A percentile compares a stretch with the other conserved stretches of the same genome.
Evolutionary conservation across 2,888 invertebrate genomes (phyloP).

Genomic region (Tetranychus piercei): DNA sequence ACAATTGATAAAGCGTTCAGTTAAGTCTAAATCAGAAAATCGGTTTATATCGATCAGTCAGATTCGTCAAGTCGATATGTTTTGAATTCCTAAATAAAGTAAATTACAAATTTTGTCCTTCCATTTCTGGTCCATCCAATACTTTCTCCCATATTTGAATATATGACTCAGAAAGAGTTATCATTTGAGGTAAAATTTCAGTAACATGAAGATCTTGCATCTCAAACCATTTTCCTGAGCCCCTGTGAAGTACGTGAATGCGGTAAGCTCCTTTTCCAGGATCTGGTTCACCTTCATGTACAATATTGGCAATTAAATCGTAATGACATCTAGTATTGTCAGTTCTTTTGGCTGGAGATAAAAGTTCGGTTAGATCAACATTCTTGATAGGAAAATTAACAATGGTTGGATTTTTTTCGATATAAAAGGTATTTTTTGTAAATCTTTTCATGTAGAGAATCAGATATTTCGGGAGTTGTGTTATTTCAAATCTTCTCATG

Average conservation of each 20-base stretch:
- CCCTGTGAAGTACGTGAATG: conserved; percentile 70
- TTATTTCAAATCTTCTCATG: conserved; percentile 87
- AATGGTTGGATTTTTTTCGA: conserved; percentile 98
- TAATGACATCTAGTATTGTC: conserved; percentile 64
- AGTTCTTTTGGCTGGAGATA: conserved; percentile 43
- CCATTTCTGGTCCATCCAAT: no score
- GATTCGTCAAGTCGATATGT: no score
- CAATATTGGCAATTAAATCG: conserved; percentile 93
- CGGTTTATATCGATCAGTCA: no score
- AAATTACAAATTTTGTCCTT: no score
- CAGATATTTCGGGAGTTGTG: conserved; percentile 73
- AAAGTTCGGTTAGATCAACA: conserved; percentile 86
- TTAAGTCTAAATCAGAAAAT: no score
- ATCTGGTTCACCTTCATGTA: conserved; percentile 86
- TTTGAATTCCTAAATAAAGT: no score
- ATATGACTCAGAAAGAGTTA: conserved; percentile 93
- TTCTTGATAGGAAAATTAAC: conserved; percentile 98
- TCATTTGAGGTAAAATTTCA: conserved; percentile 97
- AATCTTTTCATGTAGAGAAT: conserved; percentile 93
- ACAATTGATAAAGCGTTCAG: no score
- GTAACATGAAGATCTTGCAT: conserved; percentile 91
- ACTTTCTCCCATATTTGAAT: conserved; percentile 49
- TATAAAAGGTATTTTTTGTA: conserved; percentile 94
- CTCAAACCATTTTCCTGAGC: conserved; percentile 69
- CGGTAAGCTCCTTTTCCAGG: conserved; percentile 71